A percentile compares a stretch with the other conserved stretches of the same genome.
phyloP scores from a whole-genome alignment of 2,888 invertebrate species.

The Carpatolechia fugitivella region DNA sequence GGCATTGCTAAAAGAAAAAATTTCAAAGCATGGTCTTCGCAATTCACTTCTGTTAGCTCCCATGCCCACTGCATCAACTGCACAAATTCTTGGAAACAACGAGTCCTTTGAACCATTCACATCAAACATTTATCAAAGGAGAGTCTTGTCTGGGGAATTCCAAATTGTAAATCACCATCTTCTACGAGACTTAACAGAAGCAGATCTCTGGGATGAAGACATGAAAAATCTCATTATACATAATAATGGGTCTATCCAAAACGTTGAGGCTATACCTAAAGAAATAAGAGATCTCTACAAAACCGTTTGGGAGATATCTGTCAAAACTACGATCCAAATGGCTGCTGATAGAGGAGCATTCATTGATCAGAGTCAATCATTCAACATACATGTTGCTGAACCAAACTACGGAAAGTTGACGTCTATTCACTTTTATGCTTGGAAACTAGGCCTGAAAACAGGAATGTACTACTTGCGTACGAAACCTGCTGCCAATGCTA shows the following conservation, averaged over 20 bases:
- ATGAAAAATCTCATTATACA: conserved; percentile 97
- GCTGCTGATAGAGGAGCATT: conserved; percentile 98
- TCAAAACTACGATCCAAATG: conserved; percentile 96
- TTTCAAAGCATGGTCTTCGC: conserved; percentile 92
- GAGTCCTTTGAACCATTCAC: conserved; percentile 99
- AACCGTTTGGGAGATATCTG: conserved; percentile 98
- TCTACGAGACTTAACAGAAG: conserved; percentile 93
- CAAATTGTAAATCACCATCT: conserved; percentile 98
- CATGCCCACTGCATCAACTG: conserved; percentile 99
- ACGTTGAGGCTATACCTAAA: conserved; percentile 90
- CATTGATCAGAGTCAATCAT: conserved; percentile 99
- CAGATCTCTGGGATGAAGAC: conserved; percentile 94
- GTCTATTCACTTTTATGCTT: conserved; percentile 99
- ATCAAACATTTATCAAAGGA: conserved; percentile 95
- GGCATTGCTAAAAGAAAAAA: conserved; percentile 88
- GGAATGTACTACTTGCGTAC: conserved; percentile 99
- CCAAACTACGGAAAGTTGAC: conserved; percentile 96
- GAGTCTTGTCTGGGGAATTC: conserved; percentile 97
- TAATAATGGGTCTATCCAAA: conserved; percentile 95
- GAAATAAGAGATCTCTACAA: conserved; percentile 93
- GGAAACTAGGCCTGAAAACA: conserved; percentile 98
- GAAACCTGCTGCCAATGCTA: conserved; percentile 96
- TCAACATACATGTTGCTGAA: conserved; percentile 97
- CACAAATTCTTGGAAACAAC: conserved; percentile 99
- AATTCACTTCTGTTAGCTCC: conserved; percentile 97